Percentiles rank a stretch among this genome's conserved stretches.
Conservation (phyloP, 2,113 vertebrate species). For the Myotis lucifugus region DNA sequence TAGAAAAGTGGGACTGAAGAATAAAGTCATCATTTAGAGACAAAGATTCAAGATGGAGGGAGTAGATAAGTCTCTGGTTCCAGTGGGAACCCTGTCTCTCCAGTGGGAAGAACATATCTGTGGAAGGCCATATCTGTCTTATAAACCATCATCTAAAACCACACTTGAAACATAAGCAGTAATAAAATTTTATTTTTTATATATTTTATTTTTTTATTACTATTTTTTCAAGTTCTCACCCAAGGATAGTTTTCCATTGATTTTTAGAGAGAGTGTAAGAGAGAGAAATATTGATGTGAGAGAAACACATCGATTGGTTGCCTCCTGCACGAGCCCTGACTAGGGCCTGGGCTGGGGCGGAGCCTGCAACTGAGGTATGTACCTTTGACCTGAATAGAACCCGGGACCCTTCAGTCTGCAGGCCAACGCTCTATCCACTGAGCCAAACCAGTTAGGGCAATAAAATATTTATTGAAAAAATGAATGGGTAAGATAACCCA, state of each 20-base stretch:
- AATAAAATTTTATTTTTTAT: background rate
- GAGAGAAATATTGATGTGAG: too few relatives aligned
- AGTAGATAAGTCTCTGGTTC: background rate
- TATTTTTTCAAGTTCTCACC: too few relatives aligned
- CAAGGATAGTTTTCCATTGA: too few relatives aligned
- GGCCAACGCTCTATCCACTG: too few relatives aligned
- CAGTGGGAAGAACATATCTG: background rate
- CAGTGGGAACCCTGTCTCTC: background rate
- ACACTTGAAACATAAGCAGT: background rate
- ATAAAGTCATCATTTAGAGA: background rate
- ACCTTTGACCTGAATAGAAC: too few relatives aligned
- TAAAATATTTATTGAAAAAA: conserved; percentile 12
- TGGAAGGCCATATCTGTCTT: background rate
- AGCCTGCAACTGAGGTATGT: too few relatives aligned
- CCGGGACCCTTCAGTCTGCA: too few relatives aligned
- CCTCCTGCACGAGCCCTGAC: too few relatives aligned
- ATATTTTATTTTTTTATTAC: too few relatives aligned
- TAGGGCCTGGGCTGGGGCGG: too few relatives aligned
- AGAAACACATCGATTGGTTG: too few relatives aligned
- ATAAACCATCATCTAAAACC: background rate
- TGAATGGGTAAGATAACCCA: background rate
- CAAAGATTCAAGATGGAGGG: background rate
- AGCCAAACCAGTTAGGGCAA: background rate
- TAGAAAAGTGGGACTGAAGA: background rate
- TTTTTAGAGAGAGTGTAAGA: too few relatives aligned